Base-by-base conservation (phyloP, 2,888 invertebrate species). In the Thymelicus acteon region DNA sequence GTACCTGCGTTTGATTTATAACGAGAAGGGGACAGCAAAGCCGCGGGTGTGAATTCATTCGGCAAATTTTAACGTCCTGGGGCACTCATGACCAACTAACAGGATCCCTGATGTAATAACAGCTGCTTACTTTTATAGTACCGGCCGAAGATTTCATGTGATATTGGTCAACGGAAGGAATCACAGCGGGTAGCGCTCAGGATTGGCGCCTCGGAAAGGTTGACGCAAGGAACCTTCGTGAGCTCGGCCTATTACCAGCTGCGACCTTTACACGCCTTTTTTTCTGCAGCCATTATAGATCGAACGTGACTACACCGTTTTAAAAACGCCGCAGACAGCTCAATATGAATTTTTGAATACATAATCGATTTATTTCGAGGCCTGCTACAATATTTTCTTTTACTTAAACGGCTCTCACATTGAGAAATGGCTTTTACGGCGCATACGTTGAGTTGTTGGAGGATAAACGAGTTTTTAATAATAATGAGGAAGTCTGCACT, bases 1-100 rank as follows among this genome's bases (percentile, higher is more conserved):
- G 82, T 90, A 91, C 89, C 92, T 93, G 93, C 89, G 82, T 89
- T 91, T 93, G 92, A 93, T 93, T 93, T 92, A 93, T 91, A 91
- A 89, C 87, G 83, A 89, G 86, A 81, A 89, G 91, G 92, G 91
- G 89, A 88, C 88, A 86, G 49, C 39, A 76, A 83, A 86, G 84
- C 85, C 84, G 85, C 84, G 87, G 86, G 90, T 89, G 89, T 88
- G 88, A 90, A 91, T 88, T 88, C 86, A 89, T 88, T 89, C 88
- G 85, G 85, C 83, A 82, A 85, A 82, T 79, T 85, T 82, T 63
- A 80, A 82, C 83, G 78, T 87, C 84, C 84, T 83, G 85, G 80
- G 84, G 85, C 79, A 81, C 77, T 72, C 68, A 67, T 72, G 73
- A 72, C 73, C 70, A 69, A 67, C 60, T 65, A 70, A 66, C 64